phyloP scores from a whole-genome alignment of 1,140 invertebrate species.

The Cardiocondyla obscurior region DNA sequence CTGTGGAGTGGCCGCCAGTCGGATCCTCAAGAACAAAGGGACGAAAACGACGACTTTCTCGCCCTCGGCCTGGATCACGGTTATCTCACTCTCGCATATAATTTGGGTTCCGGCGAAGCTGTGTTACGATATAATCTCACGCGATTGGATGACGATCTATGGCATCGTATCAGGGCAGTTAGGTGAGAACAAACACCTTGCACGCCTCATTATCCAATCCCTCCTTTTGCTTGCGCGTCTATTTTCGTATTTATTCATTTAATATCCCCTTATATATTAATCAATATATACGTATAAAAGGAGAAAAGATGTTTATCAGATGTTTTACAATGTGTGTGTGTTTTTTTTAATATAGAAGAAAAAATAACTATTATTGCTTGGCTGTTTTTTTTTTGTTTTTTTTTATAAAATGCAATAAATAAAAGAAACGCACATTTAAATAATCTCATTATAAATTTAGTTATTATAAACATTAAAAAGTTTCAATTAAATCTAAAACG shows the following conservation, averaged over 20 bases:
- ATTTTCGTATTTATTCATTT: slow-evolving; percentile 43
- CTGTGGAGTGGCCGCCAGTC: slow-evolving; percentile 94
- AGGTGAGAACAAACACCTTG: slow-evolving; percentile 86
- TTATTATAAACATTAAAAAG: neutral
- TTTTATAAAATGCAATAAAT: neutral
- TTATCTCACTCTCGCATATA: slow-evolving; percentile 88
- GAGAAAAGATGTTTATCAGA: neutral
- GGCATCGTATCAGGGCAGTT: slow-evolving; percentile 94
- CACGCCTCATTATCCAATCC: neutral
- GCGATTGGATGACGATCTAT: slow-evolving; percentile 95
- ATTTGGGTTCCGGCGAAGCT: slow-evolving; percentile 91
- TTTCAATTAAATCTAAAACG: neutral
- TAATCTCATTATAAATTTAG: neutral
- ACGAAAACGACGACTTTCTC: slow-evolving; percentile 90
- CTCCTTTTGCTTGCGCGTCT: slow-evolving; percentile 1
- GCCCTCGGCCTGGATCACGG: slow-evolving; percentile 93
- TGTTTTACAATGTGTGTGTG: too few species aligned
- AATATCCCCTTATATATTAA: neutral
- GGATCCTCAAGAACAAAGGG: slow-evolving; percentile 83
- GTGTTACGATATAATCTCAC: slow-evolving; percentile 93
- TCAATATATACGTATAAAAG: neutral
- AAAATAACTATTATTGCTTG: neutral
- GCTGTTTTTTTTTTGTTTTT: neutral
- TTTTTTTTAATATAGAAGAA: neutral
- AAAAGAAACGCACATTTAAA: neutral